Evolutionary conservation across 2,113 vertebrate species (phyloP), one percentile per base, ranked within the genome.

Genomic region (Rutilus rutilus): DNA sequence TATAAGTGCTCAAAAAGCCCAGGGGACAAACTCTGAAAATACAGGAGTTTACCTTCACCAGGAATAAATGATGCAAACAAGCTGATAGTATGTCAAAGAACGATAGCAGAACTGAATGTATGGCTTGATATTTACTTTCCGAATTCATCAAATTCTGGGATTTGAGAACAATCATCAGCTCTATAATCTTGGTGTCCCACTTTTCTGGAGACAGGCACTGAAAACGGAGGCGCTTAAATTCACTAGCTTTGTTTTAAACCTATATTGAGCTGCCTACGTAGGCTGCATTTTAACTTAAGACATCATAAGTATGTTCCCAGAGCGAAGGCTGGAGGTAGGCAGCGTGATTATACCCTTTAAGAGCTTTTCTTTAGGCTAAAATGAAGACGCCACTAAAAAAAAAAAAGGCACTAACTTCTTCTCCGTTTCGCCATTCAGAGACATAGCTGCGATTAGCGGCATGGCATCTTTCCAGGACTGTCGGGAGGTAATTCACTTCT

Each of bases 401-500:
- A 33, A 33, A 33, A 33, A 3, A 33, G 2, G 45, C 17, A 27
- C 25, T 23, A 5, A 54, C 21, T 54, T 52, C 14, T 77, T 19
- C 27, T 1, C 74, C 25, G 6, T 42, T 15, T 14, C n/a, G 0
- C 73, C 14, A 30, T 17, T 69, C 14, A 39, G 15, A 77, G 78
- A 62, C 39, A 39, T 85, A 91, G 91, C 84, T 86, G 89, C 84
- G 23, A 78, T 91, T 87, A 67, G 36, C 36, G 86, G 2, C 64
- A 73, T 90, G 89, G 87, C 79, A 21, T 86, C 90, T 90, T 90
- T 92, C 89, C 91, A 92, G 92, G 92, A 89, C 83, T 73, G 87
- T 90, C 50, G 82, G 89, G 82, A 85, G 86, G 77, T 92, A 91
- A 93, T 92, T 91, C 89, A 90, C 91, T 93, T 89, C 89, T 82